These are phyloP conservation scores for Willowsia nigromaculata DNA, from an alignment of 2,888 invertebrate genomes.

Conservation along the genomic window DNA sequence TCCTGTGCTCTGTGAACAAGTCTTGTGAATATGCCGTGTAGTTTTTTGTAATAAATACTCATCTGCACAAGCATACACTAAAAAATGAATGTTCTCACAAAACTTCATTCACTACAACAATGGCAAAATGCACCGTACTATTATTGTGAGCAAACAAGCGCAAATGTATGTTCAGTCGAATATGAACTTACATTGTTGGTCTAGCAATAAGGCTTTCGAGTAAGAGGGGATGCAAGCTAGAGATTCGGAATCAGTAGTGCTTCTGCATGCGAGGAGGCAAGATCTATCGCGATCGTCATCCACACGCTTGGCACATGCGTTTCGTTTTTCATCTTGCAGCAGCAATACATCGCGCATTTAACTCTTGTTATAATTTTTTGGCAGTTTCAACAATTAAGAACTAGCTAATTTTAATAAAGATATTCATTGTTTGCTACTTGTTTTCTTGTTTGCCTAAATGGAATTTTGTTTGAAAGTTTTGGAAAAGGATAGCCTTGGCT, in stretches of 20 bases:
- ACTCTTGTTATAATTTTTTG: background rate
- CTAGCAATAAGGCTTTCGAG: background rate
- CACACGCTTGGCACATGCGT: conserved; percentile 41
- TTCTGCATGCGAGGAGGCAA: conserved; percentile 70
- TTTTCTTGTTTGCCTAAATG: conserved; percentile 14
- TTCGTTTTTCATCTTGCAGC: background rate
- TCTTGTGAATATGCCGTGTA: too few relatives aligned
- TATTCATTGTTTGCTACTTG: conserved; percentile 5
- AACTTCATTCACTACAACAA: background rate
- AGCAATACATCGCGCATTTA: background rate
- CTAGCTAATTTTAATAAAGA: background rate
- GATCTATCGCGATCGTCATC: conserved; percentile 58
- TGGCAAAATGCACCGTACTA: background rate
- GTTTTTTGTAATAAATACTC: background rate
- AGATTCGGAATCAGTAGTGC: conserved; percentile 66
- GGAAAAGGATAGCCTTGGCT: background rate
- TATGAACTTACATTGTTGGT: too few relatives aligned
- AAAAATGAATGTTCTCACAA: background rate
- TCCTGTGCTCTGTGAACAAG: background rate
- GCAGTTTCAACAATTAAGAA: background rate
- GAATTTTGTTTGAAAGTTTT: background rate
- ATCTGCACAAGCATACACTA: background rate
- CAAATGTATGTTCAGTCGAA: background rate
- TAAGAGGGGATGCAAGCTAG: conserved; percentile 15
- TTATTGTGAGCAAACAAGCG: background rate